phyloP scores from a whole-genome alignment of 2,113 vertebrate genomes.

The Psittacus erithacus region DNA sequence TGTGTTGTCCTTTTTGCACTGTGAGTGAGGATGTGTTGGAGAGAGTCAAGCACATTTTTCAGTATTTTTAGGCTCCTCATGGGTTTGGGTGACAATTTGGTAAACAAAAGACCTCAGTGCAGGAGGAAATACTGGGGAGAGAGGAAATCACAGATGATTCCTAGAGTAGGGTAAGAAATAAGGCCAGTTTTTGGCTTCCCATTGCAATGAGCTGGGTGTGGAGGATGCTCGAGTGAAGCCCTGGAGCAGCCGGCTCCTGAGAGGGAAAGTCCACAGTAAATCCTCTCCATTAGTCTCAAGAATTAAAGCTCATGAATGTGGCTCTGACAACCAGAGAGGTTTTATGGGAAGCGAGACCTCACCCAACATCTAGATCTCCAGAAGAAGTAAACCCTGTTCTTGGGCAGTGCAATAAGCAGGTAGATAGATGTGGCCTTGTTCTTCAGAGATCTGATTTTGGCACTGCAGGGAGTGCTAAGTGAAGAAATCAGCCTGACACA shows the following conservation, averaged over 20 bases:
- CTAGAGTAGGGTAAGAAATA: background rate
- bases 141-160: background rate
- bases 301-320: background rate
- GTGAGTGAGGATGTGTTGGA: background rate
- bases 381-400: background rate
- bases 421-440: background rate
- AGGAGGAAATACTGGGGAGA: background rate
- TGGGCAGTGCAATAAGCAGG: background rate
- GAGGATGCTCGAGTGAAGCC: background rate
- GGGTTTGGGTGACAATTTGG: background rate
- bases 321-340: background rate
- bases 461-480: background rate
- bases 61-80: fast-evolving
- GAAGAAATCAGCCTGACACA: background rate
- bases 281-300: background rate
- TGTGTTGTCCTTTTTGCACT: background rate
- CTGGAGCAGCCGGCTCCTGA: background rate
- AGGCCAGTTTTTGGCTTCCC: background rate
- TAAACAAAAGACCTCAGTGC: background rate
- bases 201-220: background rate
- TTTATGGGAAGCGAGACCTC: background rate
- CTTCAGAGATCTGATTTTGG: background rate
- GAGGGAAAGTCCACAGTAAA: background rate
- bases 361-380: background rate
- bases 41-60: background rate